These are phyloP conservation scores for Apoderus coryli DNA, from an alignment of 2,888 invertebrate genomes.

Conservation along the genomic window DNA sequence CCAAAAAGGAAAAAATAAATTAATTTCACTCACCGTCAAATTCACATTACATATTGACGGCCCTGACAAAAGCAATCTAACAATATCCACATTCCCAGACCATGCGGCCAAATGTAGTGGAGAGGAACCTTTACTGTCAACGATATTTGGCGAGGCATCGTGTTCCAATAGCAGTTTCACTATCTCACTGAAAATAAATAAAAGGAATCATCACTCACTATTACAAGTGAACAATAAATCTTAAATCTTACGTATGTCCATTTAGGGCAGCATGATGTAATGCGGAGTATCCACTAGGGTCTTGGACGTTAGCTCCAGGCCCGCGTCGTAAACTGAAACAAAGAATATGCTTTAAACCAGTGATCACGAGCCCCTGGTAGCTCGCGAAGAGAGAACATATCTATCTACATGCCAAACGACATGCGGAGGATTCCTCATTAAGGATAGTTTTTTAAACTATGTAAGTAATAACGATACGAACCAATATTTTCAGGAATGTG, in stretches of 20 bases:
- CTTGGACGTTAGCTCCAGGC: constrained; percentile 85
- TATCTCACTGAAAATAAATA: constrained; percentile 50
- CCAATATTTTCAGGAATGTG: too few relatives aligned
- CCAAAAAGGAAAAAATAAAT: constrained; percentile 4
- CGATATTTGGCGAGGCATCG: constrained; percentile 78
- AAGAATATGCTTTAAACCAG: too few relatives aligned
- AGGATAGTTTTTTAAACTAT: too few relatives aligned
- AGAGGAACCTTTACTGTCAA: constrained; percentile 82
- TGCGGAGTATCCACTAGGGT: constrained; percentile 84
- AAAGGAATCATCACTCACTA: constrained; percentile 5
- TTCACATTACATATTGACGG: constrained; percentile 76
- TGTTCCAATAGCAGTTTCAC: constrained; percentile 69
- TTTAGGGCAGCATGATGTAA: constrained; percentile 89
- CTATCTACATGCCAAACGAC: too few relatives aligned
- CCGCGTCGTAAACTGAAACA: constrained; percentile 68
- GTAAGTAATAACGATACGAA: too few relatives aligned
- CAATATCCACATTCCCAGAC: constrained; percentile 84
- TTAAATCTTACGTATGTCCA: constrained; percentile 67
- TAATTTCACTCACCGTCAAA: constrained; percentile 60
- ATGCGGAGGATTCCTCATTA: too few relatives aligned
- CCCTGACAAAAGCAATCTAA: constrained; percentile 65
- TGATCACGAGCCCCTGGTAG: too few relatives aligned
- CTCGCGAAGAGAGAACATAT: too few relatives aligned
- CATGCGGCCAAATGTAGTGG: constrained; percentile 89
- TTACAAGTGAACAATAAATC: constrained; percentile 1